Percentiles rank a stretch among this genome's conserved stretches.
These are phyloP conservation scores for Lasius platythorax DNA, from an alignment of 2,888 invertebrate species.

Conservation along the genomic window DNA sequence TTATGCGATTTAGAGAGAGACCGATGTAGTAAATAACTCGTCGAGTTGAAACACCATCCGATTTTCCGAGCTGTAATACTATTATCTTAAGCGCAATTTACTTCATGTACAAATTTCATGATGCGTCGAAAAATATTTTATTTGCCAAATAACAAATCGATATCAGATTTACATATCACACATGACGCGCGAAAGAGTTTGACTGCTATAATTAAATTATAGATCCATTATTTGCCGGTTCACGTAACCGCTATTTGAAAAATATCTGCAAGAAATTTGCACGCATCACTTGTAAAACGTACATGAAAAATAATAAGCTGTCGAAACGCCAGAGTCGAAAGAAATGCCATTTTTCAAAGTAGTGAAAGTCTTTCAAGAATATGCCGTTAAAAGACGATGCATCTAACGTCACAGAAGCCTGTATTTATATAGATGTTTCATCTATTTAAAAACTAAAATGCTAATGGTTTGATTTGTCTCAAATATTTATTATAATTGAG, in stretches of 20 bases:
- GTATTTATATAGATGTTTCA: neutral
- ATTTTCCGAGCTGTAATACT: neutral
- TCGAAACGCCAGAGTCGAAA: neutral
- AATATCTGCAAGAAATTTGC: neutral
- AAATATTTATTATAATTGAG: neutral
- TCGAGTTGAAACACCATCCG: constrained; percentile 31
- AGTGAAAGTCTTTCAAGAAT: neutral
- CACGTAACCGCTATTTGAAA: neutral
- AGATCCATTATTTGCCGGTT: neutral
- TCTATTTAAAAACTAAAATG: neutral
- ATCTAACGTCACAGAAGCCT: neutral
- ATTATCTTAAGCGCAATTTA: neutral
- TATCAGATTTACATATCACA: neutral
- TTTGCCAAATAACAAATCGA: constrained; percentile 1
- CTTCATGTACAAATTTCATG: neutral
- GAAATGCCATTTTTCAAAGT: neutral
- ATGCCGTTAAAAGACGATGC: neutral
- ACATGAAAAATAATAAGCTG: neutral
- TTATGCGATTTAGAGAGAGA: constrained; percentile 27
- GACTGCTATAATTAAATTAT: neutral
- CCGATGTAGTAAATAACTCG: constrained; percentile 29
- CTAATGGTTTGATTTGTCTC: neutral
- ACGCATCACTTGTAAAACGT: neutral
- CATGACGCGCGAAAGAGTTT: neutral
- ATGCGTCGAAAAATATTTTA: neutral